These are phyloP conservation scores for Mesitornis unicolor DNA, from an alignment of 2,113 vertebrate species.

Conservation along the genomic window DNA sequence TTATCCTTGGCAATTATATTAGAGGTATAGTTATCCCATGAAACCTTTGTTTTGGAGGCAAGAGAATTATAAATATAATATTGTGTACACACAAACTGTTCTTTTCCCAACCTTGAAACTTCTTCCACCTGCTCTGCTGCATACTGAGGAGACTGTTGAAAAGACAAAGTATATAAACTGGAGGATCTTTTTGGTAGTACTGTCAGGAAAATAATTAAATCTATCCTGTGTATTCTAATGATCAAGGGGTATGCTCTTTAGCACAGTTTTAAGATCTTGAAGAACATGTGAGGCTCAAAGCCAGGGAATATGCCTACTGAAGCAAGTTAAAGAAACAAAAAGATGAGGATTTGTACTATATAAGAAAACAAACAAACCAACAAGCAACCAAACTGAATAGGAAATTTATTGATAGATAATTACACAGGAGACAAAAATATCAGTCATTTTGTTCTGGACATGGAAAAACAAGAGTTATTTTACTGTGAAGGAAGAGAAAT, in stretches of 20 bases:
- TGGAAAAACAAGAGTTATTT: neutral
- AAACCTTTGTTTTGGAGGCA: neutral
- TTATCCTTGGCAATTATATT: neutral
- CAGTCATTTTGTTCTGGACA: neutral
- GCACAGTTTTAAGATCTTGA: neutral
- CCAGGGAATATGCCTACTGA: neutral
- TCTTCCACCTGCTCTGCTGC: neutral
- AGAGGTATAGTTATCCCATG: neutral
- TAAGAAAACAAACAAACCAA: neutral
- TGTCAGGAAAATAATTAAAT: neutral
- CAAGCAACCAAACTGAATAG: neutral
- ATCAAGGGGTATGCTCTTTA: neutral
- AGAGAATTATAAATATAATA: neutral
- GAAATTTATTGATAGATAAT: neutral
- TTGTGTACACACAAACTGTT: neutral
- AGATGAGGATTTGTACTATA: rapidly evolving
- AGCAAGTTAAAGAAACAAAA: neutral
- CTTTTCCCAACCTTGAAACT: neutral
- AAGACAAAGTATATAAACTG: neutral
- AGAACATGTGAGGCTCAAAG: neutral
- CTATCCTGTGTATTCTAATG: neutral
- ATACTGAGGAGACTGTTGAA: neutral
- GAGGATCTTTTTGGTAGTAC: neutral
- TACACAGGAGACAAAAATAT: neutral
- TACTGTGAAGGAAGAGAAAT: neutral